A percentile compares a stretch with the other conserved stretches of the same genome.
Conservation (phyloP, 2,113 vertebrate species). For the Bombycilla garrulus region DNA sequence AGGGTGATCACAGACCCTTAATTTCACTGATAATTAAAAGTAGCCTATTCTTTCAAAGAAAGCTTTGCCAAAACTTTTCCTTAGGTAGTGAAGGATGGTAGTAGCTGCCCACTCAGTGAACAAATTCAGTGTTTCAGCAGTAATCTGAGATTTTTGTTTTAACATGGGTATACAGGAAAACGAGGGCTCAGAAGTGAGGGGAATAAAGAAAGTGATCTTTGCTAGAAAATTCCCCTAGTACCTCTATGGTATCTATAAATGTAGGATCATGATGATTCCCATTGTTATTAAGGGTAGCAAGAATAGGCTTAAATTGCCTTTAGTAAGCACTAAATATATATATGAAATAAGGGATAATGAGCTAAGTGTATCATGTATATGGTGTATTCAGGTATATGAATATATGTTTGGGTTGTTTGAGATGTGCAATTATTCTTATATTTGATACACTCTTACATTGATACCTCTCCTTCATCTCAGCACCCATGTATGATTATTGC, state of each 20-base stretch:
- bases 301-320: background rate
- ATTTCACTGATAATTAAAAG: background rate
- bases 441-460: background rate
- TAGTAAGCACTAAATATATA: background rate
- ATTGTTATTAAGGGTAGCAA: background rate
- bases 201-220: background rate
- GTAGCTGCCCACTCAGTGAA: background rate
- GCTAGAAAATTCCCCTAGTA: background rate
- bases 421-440: background rate
- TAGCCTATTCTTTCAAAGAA: background rate
- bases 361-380: background rate
- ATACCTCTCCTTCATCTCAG: background rate
- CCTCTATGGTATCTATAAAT: background rate
- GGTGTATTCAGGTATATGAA: background rate
- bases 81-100: background rate
- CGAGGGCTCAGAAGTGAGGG: background rate
- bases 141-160: background rate
- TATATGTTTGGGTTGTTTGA: background rate
- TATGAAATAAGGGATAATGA: background rate
- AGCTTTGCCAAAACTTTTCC: background rate
- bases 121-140: background rate
- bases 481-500: fast-evolving
- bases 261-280: background rate
- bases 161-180: background rate
- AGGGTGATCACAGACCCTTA: background rate